A percentile compares a stretch with the other conserved stretches of the same genome.
These are phyloP conservation scores for Girardia tigrina DNA, from an alignment of 2,888 invertebrate genomes.

Conservation along the genomic window DNA sequence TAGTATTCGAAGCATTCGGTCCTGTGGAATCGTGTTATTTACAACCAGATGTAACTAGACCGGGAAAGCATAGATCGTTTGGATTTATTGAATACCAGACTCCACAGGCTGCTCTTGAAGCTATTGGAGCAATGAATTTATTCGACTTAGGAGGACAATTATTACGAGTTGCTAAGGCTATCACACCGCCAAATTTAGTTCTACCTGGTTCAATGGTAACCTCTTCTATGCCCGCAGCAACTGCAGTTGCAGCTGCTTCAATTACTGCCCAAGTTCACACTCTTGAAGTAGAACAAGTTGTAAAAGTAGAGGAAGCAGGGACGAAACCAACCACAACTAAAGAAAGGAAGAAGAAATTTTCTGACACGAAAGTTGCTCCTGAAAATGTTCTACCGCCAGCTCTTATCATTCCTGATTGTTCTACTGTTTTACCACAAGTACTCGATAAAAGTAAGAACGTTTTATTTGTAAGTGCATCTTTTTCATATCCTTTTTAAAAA, in stretches of 20 bases:
- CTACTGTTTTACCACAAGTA: background rate
- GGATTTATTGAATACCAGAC: slow-evolving; percentile 95
- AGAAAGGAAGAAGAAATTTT: slow-evolving; percentile 9
- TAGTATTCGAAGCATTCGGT: slow-evolving; percentile 97
- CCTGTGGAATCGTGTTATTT: slow-evolving; percentile 66
- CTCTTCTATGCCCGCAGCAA: slow-evolving; percentile 78
- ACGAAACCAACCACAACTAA: background rate
- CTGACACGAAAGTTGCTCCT: background rate
- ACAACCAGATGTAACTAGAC: slow-evolving; percentile 73
- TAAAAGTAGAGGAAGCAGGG: background rate
- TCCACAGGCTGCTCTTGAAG: slow-evolving; percentile 78
- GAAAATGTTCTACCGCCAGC: background rate
- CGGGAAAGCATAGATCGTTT: slow-evolving; percentile 67
- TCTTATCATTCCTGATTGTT: background rate
- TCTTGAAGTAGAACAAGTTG: slow-evolving; percentile 63
- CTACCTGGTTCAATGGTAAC: slow-evolving; percentile 44
- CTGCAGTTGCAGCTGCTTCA: slow-evolving; percentile 77
- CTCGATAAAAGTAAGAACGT: background rate
- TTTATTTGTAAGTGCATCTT: too few relatives aligned
- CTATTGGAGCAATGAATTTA: slow-evolving; percentile 94
- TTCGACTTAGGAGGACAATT: slow-evolving; percentile 95
- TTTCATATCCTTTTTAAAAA: too few relatives aligned
- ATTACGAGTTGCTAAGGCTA: slow-evolving; percentile 73
- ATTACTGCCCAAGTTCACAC: slow-evolving; percentile 88
- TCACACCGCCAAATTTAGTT: slow-evolving; percentile 78